phyloP scores from a whole-genome alignment of 2,113 vertebrate genomes.

The Trochalopteron elliotii region DNA sequence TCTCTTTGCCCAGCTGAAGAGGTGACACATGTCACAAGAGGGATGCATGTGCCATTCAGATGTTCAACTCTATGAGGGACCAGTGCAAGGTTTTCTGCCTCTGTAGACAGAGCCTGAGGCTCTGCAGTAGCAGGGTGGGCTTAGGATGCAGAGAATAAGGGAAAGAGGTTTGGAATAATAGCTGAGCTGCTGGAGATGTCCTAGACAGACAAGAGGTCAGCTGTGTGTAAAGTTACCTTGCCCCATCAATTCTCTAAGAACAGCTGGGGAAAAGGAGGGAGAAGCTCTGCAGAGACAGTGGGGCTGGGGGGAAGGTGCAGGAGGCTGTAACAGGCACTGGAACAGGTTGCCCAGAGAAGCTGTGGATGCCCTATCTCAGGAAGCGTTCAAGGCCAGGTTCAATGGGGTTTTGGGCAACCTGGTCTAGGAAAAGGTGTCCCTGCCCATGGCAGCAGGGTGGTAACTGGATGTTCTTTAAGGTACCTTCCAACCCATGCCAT shows the following conservation, averaged over 20 bases:
- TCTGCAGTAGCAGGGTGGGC: not conserved
- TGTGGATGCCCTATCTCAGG: not conserved
- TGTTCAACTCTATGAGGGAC: not conserved
- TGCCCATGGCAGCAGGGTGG: fast-evolving
- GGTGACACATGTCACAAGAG: not conserved
- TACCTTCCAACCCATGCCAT: not conserved
- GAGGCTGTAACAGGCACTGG: not conserved
- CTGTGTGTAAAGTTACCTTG: not conserved
- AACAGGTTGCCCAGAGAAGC: not conserved
- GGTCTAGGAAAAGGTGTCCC: too few species aligned
- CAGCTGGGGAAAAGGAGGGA: not conserved
- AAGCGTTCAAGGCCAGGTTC: not conserved
- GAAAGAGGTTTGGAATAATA: not conserved
- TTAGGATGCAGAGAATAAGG: not conserved
- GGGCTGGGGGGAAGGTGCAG: not conserved
- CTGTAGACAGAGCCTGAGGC: not conserved
- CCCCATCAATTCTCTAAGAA: not conserved
- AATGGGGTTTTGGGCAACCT: not conserved
- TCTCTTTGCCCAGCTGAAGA: not conserved
- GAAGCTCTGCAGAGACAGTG: not conserved
- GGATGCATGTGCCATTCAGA: fast-evolving
- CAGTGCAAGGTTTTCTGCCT: not conserved
- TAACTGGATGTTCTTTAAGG: not conserved
- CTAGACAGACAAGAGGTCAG: not conserved
- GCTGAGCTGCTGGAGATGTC: not conserved